phyloP scores from a whole-genome alignment of 2,888 invertebrate genomes.

The Teleogryllus oceanicus region DNA sequence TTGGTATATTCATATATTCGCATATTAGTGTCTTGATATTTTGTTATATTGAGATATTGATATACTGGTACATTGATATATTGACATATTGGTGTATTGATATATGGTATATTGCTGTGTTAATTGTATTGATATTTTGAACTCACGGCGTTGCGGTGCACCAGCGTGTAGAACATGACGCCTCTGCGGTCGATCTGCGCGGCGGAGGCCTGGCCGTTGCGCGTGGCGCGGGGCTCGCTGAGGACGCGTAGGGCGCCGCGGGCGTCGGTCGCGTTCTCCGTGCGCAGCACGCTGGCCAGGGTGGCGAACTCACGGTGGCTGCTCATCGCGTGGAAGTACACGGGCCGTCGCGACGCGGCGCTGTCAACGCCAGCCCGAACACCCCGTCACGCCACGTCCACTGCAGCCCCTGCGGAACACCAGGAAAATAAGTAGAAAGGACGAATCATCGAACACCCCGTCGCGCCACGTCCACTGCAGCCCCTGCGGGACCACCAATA shows the following conservation, averaged over 20 bases:
- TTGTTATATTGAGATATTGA: too few relatives aligned
- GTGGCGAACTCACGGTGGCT: slow-evolving; percentile 76
- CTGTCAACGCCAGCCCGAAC: slow-evolving; percentile 69
- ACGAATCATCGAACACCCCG: too few relatives aligned
- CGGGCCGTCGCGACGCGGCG: slow-evolving; percentile 52
- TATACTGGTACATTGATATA: too few relatives aligned
- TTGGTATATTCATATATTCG: too few relatives aligned
- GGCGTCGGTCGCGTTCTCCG: slow-evolving; percentile 51
- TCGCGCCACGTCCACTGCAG: too few relatives aligned
- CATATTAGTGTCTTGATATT: too few relatives aligned
- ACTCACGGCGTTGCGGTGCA: slow-evolving; percentile 66
- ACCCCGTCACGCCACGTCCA: slow-evolving; percentile 67
- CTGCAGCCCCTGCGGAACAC: not conserved
- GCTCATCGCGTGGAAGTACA: slow-evolving; percentile 80
- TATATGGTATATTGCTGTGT: too few relatives aligned
- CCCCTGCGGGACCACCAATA: too few relatives aligned
- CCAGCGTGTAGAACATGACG: slow-evolving; percentile 72
- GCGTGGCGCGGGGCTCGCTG: slow-evolving; percentile 39
- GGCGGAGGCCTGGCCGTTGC: slow-evolving; percentile 62
- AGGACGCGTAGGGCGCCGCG: slow-evolving; percentile 44
- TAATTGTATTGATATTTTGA: too few relatives aligned
- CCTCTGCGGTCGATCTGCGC: slow-evolving; percentile 68
- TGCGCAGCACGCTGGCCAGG: slow-evolving; percentile 60
- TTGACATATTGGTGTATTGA: too few relatives aligned
- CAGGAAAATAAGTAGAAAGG: too few relatives aligned